Percentiles rank a stretch among this genome's conserved stretches.
phyloP scores from a whole-genome alignment of 2,888 invertebrate genomes.

The Lacanobia wlatinum region DNA sequence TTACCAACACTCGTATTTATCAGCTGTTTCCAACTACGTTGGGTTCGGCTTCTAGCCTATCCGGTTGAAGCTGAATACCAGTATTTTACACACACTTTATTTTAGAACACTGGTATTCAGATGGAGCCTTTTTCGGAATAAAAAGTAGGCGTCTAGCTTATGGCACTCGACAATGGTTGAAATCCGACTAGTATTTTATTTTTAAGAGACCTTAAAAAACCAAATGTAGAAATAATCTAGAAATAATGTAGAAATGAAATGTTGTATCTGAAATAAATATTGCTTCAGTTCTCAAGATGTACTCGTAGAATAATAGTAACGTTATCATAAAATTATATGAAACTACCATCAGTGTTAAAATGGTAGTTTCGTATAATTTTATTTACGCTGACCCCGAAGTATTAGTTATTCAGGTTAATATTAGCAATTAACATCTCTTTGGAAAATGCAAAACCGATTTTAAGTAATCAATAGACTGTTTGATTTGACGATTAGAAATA shows the following conservation, averaged over 20 bases:
- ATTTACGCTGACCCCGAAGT: background rate
- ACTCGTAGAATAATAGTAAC: background rate
- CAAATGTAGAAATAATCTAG: too few relatives aligned
- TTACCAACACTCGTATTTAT: background rate
- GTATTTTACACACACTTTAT: too few relatives aligned
- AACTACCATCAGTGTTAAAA: too few relatives aligned
- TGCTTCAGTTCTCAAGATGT: background rate
- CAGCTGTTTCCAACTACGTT: background rate
- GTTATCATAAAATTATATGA: conserved; percentile 2
- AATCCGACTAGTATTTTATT: too few relatives aligned
- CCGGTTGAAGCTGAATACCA: background rate
- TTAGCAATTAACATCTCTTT: conserved; percentile 17
- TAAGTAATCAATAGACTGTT: background rate
- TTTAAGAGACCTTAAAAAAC: too few relatives aligned
- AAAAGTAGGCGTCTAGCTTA: too few relatives aligned
- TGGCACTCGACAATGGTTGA: too few relatives aligned
- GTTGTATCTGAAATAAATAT: background rate
- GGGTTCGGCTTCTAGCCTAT: background rate
- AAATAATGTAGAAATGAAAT: too few relatives aligned
- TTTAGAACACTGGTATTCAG: too few relatives aligned
- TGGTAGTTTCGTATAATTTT: too few relatives aligned
- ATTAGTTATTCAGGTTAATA: background rate
- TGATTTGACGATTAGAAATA: conserved; percentile 4
- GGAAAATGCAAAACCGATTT: background rate
- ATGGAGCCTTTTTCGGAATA: too few relatives aligned